A percentile compares a stretch with the other conserved stretches of the same genome.
Conservation (phyloP, 2,888 invertebrate species). For the Meiosimyza platycephala region DNA sequence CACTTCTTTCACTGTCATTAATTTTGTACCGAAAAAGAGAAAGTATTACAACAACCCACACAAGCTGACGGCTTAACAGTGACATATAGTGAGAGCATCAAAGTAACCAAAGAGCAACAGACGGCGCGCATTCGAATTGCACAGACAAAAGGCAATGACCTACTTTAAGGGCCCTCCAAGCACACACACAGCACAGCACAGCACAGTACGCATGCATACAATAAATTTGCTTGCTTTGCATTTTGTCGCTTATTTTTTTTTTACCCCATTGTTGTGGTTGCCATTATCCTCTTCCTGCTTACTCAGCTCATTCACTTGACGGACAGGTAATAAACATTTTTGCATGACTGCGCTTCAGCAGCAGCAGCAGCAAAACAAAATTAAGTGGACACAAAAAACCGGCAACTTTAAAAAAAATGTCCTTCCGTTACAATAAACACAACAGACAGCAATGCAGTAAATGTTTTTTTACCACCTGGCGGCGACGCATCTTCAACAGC, state of each 20-base stretch:
- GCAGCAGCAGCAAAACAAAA: not conserved
- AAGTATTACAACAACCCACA: constrained; percentile 48
- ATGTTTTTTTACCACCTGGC: constrained; percentile 20
- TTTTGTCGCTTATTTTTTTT: not conserved
- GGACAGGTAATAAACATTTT: not conserved
- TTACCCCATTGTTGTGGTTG: constrained; percentile 9
- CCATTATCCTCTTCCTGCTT: constrained; percentile 12
- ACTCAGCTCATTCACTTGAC: not conserved
- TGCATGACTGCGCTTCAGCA: constrained; percentile 15
- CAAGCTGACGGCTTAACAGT: not conserved
- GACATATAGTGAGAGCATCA: not conserved
- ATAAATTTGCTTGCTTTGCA: not conserved
- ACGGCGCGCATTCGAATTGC: not conserved
- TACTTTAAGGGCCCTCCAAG: constrained; percentile 53
- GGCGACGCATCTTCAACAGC: constrained; percentile 5
- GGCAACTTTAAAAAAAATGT: constrained; percentile 24
- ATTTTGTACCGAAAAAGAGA: constrained; percentile 42
- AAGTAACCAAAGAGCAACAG: not conserved
- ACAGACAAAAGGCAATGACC: constrained; percentile 59
- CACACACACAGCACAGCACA: constrained; percentile 31
- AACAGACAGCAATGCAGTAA: not conserved
- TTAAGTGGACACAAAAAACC: constrained; percentile 4
- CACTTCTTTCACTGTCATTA: too few species aligned
- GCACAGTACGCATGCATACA: constrained; percentile 6
- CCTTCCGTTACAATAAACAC: constrained; percentile 34